These are phyloP conservation scores for Euphonia xanthogaster DNA, from an alignment of 2,797 vertebrate species.

Conservation along the genomic window DNA sequence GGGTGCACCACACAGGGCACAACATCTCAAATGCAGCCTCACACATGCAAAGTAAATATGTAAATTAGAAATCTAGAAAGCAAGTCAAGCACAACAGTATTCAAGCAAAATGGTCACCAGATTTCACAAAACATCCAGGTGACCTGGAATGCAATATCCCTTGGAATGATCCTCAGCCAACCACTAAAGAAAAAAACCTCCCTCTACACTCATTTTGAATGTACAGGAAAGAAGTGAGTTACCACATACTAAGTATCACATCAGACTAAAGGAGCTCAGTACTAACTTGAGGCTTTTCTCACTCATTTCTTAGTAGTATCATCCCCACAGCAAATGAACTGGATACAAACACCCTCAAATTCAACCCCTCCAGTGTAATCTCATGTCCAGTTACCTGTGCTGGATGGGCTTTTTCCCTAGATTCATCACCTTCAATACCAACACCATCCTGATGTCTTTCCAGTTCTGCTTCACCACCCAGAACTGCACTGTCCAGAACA, in stretches of 20 bases:
- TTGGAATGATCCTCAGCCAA: neutral
- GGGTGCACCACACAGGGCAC: neutral
- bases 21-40: neutral
- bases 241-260: neutral
- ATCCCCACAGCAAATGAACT: neutral
- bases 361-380: neutral
- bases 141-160: neutral
- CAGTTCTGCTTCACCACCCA: neutral
- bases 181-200: neutral
- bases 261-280: neutral
- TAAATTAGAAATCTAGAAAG: neutral
- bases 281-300: neutral
- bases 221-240: neutral
- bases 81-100: neutral
- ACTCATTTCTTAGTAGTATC: neutral
- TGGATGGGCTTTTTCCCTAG: neutral
- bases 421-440: neutral
- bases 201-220: neutral
- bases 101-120: neutral
- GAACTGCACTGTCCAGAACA: neutral
- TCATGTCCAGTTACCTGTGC: conserved; percentile 30
- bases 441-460: neutral
- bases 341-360: neutral
- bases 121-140: neutral
- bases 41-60: neutral